phyloP scores from a whole-genome alignment of 1,140 invertebrate species.

The Artemia franciscana region DNA sequence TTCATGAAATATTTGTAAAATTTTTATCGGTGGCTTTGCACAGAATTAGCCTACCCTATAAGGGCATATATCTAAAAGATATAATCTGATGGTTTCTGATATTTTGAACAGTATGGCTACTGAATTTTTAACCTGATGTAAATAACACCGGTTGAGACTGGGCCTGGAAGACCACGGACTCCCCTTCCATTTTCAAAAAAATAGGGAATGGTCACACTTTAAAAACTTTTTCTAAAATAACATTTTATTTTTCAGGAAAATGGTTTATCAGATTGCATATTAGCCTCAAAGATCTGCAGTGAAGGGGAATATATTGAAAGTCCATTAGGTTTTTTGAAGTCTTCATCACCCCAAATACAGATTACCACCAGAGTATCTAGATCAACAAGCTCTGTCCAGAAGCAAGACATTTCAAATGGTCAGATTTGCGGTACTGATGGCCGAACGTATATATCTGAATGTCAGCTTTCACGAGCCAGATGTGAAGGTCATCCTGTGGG shows the following conservation, averaged over 20 bases:
- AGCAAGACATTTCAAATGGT: conserved; percentile 9
- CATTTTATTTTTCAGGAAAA: neutral
- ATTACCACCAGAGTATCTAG: neutral
- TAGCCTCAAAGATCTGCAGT: neutral
- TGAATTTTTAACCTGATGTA: too few relatives aligned
- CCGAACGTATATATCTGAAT: conserved; percentile 46
- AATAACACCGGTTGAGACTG: too few relatives aligned
- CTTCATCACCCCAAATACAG: neutral
- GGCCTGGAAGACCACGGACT: too few relatives aligned
- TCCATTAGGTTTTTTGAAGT: neutral
- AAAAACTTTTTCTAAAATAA: too few relatives aligned
- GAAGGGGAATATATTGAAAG: neutral
- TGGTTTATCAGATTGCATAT: neutral
- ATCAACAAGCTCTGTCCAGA: neutral
- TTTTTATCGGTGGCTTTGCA: too few relatives aligned
- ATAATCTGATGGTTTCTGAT: too few relatives aligned
- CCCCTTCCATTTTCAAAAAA: too few relatives aligned
- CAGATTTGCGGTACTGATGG: conserved; percentile 57
- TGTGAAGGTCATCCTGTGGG: conserved; percentile 39
- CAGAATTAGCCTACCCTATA: too few relatives aligned
- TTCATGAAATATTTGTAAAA: too few relatives aligned
- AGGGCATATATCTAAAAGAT: too few relatives aligned
- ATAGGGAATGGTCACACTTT: too few relatives aligned
- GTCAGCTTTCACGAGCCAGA: conserved; percentile 43
- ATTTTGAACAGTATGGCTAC: too few relatives aligned